Evolutionary conservation across 2,888 invertebrate genomes (phyloP).

Genomic region (Gastracanthus pulcherrimus): DNA sequence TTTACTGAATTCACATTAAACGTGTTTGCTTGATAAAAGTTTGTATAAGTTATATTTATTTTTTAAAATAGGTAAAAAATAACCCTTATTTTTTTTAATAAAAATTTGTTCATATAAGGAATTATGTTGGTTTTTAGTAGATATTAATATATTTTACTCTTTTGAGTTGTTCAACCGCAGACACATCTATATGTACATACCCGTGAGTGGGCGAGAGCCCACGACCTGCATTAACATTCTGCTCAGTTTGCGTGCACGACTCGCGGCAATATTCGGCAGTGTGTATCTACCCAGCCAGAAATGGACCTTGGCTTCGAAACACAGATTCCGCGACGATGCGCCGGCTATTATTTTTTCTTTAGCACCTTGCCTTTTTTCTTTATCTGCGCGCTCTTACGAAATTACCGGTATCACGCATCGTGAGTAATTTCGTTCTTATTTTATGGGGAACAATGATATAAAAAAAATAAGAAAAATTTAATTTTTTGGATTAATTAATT

Average conservation of each 20-base stretch:
- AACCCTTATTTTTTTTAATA: too few relatives aligned
- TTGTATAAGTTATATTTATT: too few relatives aligned
- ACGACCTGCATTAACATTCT: slow-evolving; percentile 71
- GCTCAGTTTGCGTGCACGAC: slow-evolving; percentile 55
- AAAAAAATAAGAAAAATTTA: too few relatives aligned
- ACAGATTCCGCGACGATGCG: slow-evolving; percentile 63
- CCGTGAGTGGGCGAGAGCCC: slow-evolving; percentile 38
- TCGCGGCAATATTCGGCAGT: slow-evolving; percentile 68
- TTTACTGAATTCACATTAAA: too few relatives aligned
- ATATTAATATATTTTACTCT: too few relatives aligned
- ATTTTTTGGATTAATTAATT: neutral
- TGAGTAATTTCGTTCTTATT: neutral
- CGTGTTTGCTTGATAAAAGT: too few relatives aligned
- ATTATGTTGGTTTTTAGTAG: too few relatives aligned
- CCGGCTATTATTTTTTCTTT: slow-evolving; percentile 36
- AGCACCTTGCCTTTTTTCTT: slow-evolving; percentile 30
- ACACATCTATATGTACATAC: neutral
- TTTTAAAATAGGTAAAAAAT: too few relatives aligned
- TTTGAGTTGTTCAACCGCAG: neutral
- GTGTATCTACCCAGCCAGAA: slow-evolving; percentile 58
- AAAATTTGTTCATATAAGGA: too few relatives aligned
- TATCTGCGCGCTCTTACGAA: slow-evolving; percentile 1
- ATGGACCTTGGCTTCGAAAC: slow-evolving; percentile 74
- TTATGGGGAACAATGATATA: too few relatives aligned
- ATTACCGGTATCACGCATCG: neutral